phyloP scores from a whole-genome alignment of 1,140 invertebrate species.

The Sinella curviseta region DNA sequence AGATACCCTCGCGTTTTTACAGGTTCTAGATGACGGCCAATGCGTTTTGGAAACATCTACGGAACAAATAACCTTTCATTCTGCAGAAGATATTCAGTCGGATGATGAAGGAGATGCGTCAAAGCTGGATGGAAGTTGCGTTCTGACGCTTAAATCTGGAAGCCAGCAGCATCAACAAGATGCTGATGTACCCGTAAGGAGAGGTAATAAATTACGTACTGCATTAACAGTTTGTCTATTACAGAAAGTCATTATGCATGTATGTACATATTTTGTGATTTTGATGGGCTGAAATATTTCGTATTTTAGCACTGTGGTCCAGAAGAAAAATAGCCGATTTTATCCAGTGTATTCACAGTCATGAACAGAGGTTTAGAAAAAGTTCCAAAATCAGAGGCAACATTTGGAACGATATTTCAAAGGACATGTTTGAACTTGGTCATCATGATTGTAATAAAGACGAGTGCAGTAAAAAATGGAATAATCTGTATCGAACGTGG shows the following conservation, averaged over 20 bases:
- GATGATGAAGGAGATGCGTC: not conserved
- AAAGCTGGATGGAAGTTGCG: not conserved
- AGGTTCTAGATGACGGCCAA: not conserved
- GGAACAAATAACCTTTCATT: not conserved
- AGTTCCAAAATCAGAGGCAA: not conserved
- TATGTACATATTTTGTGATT: too few relatives aligned
- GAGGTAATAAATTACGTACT: too few relatives aligned
- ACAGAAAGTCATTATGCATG: too few relatives aligned
- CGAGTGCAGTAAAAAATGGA: constrained; percentile 7
- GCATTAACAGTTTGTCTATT: too few relatives aligned
- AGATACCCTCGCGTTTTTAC: not conserved
- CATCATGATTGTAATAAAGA: not conserved
- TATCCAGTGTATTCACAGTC: not conserved
- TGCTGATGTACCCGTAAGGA: too few relatives aligned
- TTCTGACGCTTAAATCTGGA: too few relatives aligned
- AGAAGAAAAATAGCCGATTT: not conserved
- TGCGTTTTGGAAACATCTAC: not conserved
- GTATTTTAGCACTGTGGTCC: not conserved
- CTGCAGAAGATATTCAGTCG: not conserved
- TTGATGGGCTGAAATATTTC: too few relatives aligned
- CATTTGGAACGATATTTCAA: not conserved
- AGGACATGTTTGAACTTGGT: not conserved
- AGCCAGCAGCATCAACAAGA: too few relatives aligned
- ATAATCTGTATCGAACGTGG: constrained; percentile 7
- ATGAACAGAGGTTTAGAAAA: not conserved